Percentiles rank a stretch among this genome's conserved stretches.
These are phyloP conservation scores for Eupithecia insigniata DNA, from an alignment of 2,888 invertebrate species.

Conservation along the genomic window DNA sequence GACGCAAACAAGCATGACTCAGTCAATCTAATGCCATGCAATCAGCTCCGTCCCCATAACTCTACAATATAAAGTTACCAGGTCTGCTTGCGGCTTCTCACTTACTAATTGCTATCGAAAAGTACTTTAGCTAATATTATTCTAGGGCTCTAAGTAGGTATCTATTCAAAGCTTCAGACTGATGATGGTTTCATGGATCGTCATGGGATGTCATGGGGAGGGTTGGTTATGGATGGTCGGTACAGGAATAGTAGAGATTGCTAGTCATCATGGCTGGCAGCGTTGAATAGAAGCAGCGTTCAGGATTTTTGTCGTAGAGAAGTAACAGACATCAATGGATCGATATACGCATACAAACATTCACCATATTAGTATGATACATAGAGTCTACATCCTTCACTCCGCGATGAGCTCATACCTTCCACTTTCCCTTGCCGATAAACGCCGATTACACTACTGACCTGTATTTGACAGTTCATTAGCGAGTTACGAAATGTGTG, in stretches of 20 bases:
- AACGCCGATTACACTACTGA: slow-evolving; percentile 34
- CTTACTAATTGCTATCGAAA: neutral
- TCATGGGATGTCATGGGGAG: too few relatives aligned
- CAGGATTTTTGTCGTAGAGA: neutral
- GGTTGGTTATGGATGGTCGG: too few relatives aligned
- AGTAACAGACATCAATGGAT: neutral
- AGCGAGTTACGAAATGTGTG: slow-evolving; percentile 40
- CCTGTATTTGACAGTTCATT: slow-evolving; percentile 39
- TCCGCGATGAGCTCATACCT: slow-evolving; percentile 38
- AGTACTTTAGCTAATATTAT: neutral
- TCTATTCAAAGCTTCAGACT: neutral
- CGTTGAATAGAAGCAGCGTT: neutral
- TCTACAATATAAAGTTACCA: neutral
- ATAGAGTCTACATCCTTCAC: slow-evolving; percentile 6
- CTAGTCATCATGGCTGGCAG: neutral
- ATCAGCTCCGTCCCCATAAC: neutral
- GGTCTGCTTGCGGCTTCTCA: neutral
- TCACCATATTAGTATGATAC: neutral
- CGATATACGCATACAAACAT: neutral
- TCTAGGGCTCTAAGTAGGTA: neutral
- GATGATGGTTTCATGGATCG: neutral
- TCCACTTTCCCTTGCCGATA: slow-evolving; percentile 42
- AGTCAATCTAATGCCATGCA: neutral
- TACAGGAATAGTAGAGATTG: neutral
- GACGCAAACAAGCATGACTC: neutral